Evolutionary conservation across 1,140 invertebrate genomes (phyloP).

Genomic region (Eurosta solidaginis): DNA sequence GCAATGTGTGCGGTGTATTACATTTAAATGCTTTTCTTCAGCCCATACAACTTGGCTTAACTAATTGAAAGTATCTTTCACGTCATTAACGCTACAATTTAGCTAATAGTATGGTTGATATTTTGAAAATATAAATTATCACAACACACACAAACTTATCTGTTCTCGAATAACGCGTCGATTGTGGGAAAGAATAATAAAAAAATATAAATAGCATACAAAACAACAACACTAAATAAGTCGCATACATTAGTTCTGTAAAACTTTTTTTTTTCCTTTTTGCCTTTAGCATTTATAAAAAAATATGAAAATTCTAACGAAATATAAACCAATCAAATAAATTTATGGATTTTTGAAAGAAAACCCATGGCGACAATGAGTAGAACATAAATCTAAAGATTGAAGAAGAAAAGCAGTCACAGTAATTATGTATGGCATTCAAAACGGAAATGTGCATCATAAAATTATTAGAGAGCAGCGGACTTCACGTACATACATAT

Average conservation of each 20-base stretch:
- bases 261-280: neutral
- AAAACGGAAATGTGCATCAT: slow-evolving; percentile 32
- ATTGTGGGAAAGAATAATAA: slow-evolving; percentile 12
- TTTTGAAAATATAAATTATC: neutral
- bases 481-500: neutral
- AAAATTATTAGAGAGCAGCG: slow-evolving; percentile 23
- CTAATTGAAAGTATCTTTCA: slow-evolving; percentile 11
- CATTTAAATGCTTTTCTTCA: too few relatives aligned
- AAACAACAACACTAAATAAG: neutral
- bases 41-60: slow-evolving; percentile 13
- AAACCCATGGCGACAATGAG: slow-evolving; percentile 24
- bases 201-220: neutral
- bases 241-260: neutral
- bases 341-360: slow-evolving; percentile 17
- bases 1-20: too few relatives aligned
- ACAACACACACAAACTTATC: neutral
- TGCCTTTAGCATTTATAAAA: neutral
- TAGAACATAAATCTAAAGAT: slow-evolving; percentile 24
- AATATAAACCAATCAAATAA: slow-evolving; percentile 29
- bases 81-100: slow-evolving; percentile 10
- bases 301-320: slow-evolving; percentile 25
- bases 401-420: slow-evolving; percentile 29
- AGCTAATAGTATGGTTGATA: neutral
- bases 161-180: neutral
- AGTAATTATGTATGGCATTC: slow-evolving; percentile 14